Evolutionary conservation across 1,140 invertebrate species (phyloP).

Genomic region (Bombus superbus): DNA sequence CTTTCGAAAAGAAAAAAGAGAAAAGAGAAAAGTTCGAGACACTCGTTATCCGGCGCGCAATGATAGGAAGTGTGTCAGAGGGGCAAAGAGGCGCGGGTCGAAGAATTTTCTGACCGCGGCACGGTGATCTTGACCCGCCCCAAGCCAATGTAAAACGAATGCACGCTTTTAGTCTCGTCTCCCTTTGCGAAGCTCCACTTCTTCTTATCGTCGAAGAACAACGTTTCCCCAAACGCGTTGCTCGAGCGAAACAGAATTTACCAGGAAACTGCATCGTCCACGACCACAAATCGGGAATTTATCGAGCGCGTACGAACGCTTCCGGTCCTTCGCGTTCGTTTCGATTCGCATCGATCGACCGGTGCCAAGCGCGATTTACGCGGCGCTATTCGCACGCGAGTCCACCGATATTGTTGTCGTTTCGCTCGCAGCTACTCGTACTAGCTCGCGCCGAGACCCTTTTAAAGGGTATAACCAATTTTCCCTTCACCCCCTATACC

Average conservation of each 20-base stretch:
- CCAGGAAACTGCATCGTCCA: neutral
- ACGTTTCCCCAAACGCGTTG: neutral
- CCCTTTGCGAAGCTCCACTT: neutral
- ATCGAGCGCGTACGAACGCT: slow-evolving; percentile 19
- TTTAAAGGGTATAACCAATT: slow-evolving; percentile 31
- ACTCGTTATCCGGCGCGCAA: neutral
- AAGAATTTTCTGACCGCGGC: slow-evolving; percentile 42
- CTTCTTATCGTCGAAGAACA: neutral
- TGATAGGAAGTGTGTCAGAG: neutral
- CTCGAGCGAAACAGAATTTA: neutral
- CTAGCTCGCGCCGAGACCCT: neutral
- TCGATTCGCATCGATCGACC: slow-evolving; percentile 3
- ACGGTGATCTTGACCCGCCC: slow-evolving; percentile 43
- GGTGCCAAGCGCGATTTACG: slow-evolving; percentile 8
- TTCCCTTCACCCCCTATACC: neutral
- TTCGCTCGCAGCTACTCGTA: neutral
- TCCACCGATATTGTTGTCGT: slow-evolving; percentile 17
- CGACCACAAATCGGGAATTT: slow-evolving; percentile 49
- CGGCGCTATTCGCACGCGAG: neutral
- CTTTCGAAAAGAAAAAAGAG: neutral
- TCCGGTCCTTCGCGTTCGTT: neutral
- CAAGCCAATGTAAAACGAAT: neutral
- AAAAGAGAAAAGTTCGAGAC: neutral
- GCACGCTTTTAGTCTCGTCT: neutral
- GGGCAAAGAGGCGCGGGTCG: neutral